Evolutionary conservation across 1,140 invertebrate genomes (phyloP).

Genomic region (Ectropis grisescens): DNA sequence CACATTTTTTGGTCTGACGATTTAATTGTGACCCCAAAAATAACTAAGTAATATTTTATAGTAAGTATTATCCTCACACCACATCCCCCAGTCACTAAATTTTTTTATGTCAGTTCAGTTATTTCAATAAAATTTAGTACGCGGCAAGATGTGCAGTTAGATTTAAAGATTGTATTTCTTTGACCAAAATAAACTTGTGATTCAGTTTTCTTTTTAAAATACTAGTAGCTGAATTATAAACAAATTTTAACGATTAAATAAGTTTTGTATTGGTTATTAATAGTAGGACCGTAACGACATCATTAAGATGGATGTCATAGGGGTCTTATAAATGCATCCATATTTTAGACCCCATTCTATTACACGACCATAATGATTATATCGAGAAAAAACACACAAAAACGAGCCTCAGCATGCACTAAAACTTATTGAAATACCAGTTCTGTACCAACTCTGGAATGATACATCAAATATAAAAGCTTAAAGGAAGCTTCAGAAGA

Average conservation of each 20-base stretch:
- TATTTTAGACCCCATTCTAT: no score
- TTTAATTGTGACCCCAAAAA: slow-evolving; percentile 8
- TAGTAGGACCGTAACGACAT: neutral
- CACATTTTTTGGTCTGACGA: no score
- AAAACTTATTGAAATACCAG: slow-evolving; percentile 28
- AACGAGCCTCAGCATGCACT: slow-evolving; percentile 9
- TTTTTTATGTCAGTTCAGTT: no score
- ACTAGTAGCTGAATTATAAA: neutral
- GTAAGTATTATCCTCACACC: slow-evolving; percentile 27
- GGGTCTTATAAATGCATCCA: neutral
- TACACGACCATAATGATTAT: no score
- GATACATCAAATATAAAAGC: slow-evolving; percentile 22
- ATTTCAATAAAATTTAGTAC: slow-evolving; percentile 27
- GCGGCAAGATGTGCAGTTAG: no score
- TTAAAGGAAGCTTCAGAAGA: slow-evolving; percentile 25
- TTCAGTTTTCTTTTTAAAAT: neutral
- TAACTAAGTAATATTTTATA: slow-evolving; percentile 2
- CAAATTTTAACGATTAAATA: neutral
- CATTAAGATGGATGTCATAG: neutral
- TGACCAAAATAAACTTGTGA: neutral
- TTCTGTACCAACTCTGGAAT: no score
- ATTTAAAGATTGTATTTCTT: slow-evolving; percentile 1
- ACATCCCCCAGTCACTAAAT: slow-evolving; percentile 47
- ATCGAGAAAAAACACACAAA: neutral
- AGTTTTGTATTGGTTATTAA: neutral